These are phyloP conservation scores for Probosciger aterrimus DNA, from an alignment of 2,113 vertebrate genomes.

Conservation along the genomic window DNA sequence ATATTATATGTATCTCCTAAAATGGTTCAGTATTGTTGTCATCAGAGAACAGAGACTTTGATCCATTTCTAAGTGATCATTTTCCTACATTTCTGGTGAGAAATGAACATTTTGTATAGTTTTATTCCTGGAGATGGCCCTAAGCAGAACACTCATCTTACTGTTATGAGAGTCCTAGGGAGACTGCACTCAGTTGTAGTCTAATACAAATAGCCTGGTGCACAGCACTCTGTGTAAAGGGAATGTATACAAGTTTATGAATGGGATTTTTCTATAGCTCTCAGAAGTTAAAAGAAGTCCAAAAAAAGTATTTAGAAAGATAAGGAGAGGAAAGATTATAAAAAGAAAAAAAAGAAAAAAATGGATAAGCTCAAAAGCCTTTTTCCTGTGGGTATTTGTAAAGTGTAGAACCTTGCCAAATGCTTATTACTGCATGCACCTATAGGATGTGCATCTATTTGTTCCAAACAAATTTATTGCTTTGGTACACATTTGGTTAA, in stretches of 20 bases:
- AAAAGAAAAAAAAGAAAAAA: neutral
- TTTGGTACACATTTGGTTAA: conserved; percentile 56
- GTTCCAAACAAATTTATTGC: conserved; percentile 42
- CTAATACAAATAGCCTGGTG: neutral
- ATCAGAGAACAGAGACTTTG: neutral
- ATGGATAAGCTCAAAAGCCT: neutral
- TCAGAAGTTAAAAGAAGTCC: neutral
- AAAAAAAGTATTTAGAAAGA: neutral
- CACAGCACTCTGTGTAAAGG: neutral
- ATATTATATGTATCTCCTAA: neutral
- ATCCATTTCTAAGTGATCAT: neutral
- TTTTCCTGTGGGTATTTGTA: neutral
- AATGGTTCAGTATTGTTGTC: neutral
- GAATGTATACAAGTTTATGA: neutral
- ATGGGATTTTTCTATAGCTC: neutral
- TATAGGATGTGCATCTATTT: neutral
- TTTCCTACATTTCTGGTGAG: neutral
- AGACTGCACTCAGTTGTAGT: neutral
- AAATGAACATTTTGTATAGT: neutral
- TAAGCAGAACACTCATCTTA: neutral
- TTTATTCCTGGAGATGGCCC: neutral
- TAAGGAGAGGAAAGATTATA: neutral
- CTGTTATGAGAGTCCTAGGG: neutral
- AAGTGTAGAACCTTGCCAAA: neutral
- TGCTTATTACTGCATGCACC: neutral